Evolutionary conservation across 2,797 vertebrate species (phyloP).

Genomic region (Gephyroberyx darwinii): DNA sequence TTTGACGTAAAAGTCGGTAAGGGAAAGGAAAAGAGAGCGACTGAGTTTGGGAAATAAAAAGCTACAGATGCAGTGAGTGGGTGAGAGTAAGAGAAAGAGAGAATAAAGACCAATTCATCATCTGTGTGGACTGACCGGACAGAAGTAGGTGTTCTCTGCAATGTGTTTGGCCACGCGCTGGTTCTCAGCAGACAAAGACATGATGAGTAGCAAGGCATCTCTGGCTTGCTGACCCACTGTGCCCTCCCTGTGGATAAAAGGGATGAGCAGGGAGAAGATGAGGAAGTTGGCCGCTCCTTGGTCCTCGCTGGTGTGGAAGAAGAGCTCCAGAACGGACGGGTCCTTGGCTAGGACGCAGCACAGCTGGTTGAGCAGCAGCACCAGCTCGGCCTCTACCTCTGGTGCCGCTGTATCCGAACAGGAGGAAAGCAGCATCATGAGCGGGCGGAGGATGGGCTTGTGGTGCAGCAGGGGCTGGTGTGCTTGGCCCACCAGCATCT

Average conservation of each 20-base stretch:
- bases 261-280: conserved; percentile 97
- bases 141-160: conserved; percentile 95
- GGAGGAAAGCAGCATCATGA: conserved; percentile 97
- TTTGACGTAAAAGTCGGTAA: background rate
- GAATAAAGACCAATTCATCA: background rate
- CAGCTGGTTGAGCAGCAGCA: conserved; percentile 93
- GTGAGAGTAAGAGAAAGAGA: background rate
- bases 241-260: conserved; percentile 96
- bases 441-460: conserved; percentile 93
- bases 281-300: conserved; percentile 98
- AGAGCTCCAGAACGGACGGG: conserved; percentile 94
- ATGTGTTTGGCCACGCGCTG: conserved; percentile 91
- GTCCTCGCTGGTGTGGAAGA: conserved; percentile 98
- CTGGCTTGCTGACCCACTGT: conserved; percentile 94
- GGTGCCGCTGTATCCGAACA: conserved; percentile 86
- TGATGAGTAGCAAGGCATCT: conserved; percentile 95
- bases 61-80: background rate
- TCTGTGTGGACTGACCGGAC: conserved; percentile 86
- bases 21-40: background rate
- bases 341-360: conserved; percentile 96
- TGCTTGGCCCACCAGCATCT: conserved; percentile 94
- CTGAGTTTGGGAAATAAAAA: background rate
- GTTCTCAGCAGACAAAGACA: conserved; percentile 96
- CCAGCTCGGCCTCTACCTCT: conserved; percentile 89
- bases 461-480: conserved; percentile 95